A percentile compares a stretch with the other conserved stretches of the same genome.
Conservation (phyloP, 2,113 vertebrate species). For the Marmota flaviventris region DNA sequence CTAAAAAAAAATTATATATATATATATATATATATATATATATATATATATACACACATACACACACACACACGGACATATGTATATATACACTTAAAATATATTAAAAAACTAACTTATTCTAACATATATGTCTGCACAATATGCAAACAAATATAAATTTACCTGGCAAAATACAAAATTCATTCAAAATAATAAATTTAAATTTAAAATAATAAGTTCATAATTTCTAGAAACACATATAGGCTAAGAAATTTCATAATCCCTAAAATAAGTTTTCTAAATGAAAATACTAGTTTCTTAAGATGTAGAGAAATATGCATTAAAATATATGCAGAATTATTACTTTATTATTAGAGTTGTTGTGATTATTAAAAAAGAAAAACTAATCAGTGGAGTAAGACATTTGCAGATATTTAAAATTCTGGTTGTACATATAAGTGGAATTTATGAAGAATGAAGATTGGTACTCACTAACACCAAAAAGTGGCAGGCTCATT, state of each 20-base stretch:
- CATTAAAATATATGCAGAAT: neutral
- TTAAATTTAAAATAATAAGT: no score
- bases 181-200: neutral
- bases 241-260: neutral
- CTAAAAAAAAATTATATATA: neutral
- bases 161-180: conserved; percentile 6
- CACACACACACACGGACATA: no score
- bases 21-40: no score
- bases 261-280: neutral
- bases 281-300: neutral
- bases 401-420: neutral
- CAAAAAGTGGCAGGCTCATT: neutral
- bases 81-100: no score
- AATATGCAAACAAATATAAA: neutral
- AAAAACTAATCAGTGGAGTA: neutral
- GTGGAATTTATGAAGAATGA: neutral
- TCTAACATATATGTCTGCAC: neutral
- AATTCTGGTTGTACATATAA: neutral
- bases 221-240: neutral
- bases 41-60: rapidly evolving
- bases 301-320: neutral
- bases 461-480: neutral
- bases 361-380: neutral
- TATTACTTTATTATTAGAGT: neutral
- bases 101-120: conserved; percentile 15